phyloP scores from a whole-genome alignment of 1,140 invertebrate genomes.

The Drosophila nigrodunni region DNA sequence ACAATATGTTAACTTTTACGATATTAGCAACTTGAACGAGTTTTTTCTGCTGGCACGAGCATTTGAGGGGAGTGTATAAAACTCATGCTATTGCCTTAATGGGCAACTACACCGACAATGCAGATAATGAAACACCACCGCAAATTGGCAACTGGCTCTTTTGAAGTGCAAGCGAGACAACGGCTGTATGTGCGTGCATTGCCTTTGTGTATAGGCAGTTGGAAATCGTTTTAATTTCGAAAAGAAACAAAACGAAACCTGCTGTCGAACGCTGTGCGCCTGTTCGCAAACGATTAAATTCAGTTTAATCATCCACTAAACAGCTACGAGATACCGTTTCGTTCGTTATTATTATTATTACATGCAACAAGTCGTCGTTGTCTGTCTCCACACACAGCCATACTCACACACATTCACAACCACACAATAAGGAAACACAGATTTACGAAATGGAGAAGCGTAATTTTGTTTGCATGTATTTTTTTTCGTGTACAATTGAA shows the following conservation, averaged over 20 bases:
- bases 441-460: constrained; percentile 24
- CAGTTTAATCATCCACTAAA: constrained; percentile 85
- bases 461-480: constrained; percentile 1
- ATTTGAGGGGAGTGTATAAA: background rate
- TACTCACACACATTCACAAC: constrained; percentile 8
- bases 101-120: background rate
- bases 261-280: constrained; percentile 66
- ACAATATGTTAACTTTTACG: constrained; percentile 5
- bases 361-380: constrained; percentile 67
- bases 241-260: constrained; percentile 46
- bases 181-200: constrained; percentile 26
- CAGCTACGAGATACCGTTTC: constrained; percentile 81
- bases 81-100: background rate
- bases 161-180: constrained; percentile 53
- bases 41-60: background rate
- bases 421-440: constrained; percentile 36
- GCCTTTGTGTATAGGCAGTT: constrained; percentile 55
- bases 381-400: constrained; percentile 43
- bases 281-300: constrained; percentile 85
- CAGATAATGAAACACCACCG: constrained; percentile 2
- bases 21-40: constrained; percentile 23
- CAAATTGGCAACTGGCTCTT: constrained; percentile 56
- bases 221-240: constrained; percentile 76
- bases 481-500: constrained; percentile 30
- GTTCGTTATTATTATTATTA: constrained; percentile 84